Base-by-base conservation (phyloP, 1,140 invertebrate species). In the Hyphantria cunea region DNA sequence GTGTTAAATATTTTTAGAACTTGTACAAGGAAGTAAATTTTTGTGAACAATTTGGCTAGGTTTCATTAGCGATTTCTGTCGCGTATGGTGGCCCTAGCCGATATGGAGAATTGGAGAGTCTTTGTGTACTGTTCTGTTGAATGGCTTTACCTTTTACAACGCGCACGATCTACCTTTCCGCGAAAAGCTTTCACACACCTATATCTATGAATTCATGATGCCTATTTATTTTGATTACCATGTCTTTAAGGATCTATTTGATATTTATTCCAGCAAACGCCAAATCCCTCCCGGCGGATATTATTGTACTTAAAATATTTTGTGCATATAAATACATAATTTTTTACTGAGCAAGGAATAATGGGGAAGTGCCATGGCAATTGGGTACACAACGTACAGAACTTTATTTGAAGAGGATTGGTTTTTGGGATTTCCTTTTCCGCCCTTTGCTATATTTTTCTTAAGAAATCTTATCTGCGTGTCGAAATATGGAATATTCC, bases 111-210 rank as follows among this genome's bases (percentile, higher is more conserved):
- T n/a, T n/a, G n/a, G n/a, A n/a, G n/a, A 56, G 42, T 56, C 42
- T 56, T 54, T 56, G 53, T 45, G 42, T 47, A 31, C 42, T 47
- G 12, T 34, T 32, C 6, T 41, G n/a, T 47, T 31, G 12, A 15
- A 47, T 56, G 42, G 53, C 42, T 56, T 47, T 47, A 34, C 53
- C 53, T 56, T 56, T 55, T 56, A 37, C 32, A 56, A 56, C 42
- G 25, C 31, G 13, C 42, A 56, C 53, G 53, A 55, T 47, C 31
- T 56, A 6, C 12, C 8, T 54, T 54, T 54, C 41, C 44, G 39
- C 17, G 42, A 47, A 37, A 56, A 47, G 42, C 33, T 56, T 44
- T 10, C 53, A 15, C 45, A 34, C 47, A 55, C 13, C 32, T 41
- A 25, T 13, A 14, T 34, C 12, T 56, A 34, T 37, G 33, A 55